Base-by-base conservation (phyloP, 2,888 invertebrate genomes). In the Rosalia funebris region DNA sequence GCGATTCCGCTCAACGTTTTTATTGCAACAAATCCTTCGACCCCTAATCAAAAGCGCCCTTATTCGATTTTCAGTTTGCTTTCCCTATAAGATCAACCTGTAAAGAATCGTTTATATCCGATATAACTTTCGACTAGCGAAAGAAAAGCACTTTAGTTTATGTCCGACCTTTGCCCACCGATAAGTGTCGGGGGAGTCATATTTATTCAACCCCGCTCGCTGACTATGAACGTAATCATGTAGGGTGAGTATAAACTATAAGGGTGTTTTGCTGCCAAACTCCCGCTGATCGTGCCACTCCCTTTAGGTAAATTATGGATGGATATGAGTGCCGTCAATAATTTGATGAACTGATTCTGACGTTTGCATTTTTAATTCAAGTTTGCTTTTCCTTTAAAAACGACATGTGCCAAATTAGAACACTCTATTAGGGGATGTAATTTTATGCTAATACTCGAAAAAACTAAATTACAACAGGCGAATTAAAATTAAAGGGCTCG, bases 111-210 rank as follows among this genome's bases (percentile, higher is more conserved):
- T 50, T 50, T 50, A 50, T 50, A 50, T 50, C 50, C 50, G 50
- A 39, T 50, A 50, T 50, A 50, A 50, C 50, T 50, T 37, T 25
- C 39, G 39, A 50, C 39, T 50, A 19, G 46, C 39, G 41, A 57
- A 48, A 42, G 58, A 45, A 59, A 52, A 59, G 37, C 58, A 53
- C 52, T 59, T 53, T 52, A 53, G 46, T 45, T 59, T 59, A 53
- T 42, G 58, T 53, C 25, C 53, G 58, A 59, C 58, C 50, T 60
- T 57, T 52, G 45, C 19, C 42, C 56, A 37, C 50, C 56, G 60
- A 60, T 60, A 60, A 57, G 60, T 60, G 60, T 57, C 60, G 48
- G 16, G 60, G 56, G 59, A 50, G 55, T 44, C 41, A 48, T 60
- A 54, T 56, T 57, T 54, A 55, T 50, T 53, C 52, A 53, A 45